Conservation (phyloP, 2,113 vertebrate genomes). For the Micromys minutus region DNA sequence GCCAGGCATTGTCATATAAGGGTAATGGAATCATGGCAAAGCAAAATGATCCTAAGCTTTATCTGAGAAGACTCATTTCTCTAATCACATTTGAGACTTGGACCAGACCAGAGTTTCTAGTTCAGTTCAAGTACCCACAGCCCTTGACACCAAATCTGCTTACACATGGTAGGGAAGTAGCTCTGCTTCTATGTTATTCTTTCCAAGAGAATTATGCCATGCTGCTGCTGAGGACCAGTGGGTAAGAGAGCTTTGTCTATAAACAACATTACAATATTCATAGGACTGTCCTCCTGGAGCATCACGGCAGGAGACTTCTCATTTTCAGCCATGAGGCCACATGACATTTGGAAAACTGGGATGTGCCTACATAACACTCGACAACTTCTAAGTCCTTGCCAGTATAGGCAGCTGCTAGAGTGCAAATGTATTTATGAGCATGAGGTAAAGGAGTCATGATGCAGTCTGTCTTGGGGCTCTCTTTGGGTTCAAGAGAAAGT, state of each 20-base stretch:
- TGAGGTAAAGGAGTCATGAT: slow-evolving; percentile 50
- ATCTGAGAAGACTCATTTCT: neutral
- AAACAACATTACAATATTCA: neutral
- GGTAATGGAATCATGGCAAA: neutral
- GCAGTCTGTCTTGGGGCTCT: slow-evolving; percentile 42
- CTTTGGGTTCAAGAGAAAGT: slow-evolving; percentile 72
- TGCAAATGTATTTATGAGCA: slow-evolving; percentile 46
- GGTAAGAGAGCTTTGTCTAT: neutral
- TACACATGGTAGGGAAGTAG: neutral
- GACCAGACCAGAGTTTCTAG: neutral
- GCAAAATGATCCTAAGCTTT: neutral
- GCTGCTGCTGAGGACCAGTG: neutral
- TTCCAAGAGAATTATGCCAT: neutral
- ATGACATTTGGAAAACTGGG: neutral
- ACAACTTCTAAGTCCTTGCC: neutral
- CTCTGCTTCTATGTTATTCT: neutral
- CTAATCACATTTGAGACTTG: neutral
- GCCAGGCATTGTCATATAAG: neutral
- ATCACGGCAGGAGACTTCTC: neutral
- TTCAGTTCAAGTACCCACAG: neutral
- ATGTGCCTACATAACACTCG: neutral
- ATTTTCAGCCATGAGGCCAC: neutral
- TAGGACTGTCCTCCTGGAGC: neutral
- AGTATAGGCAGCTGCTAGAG: slow-evolving; percentile 44
- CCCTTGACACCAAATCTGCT: neutral